Evolutionary conservation across 2,888 invertebrate species (phyloP).

Genomic region (Spodoptera littoralis): DNA sequence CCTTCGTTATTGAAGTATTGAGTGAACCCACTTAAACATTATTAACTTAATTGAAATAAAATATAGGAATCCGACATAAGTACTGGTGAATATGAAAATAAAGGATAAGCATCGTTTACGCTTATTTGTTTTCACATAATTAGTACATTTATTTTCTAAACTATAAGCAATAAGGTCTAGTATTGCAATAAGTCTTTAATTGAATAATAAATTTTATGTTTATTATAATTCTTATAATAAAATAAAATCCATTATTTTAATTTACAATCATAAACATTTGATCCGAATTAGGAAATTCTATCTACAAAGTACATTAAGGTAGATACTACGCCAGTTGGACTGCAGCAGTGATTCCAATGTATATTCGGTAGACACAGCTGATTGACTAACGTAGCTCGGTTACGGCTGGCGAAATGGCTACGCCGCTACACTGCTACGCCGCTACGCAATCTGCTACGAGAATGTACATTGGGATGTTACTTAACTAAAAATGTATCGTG

Average conservation of each 20-base stretch:
- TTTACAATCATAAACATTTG: slow-evolving; percentile 3
- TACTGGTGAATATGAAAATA: no score
- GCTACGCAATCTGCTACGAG: slow-evolving; percentile 50
- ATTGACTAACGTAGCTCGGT: slow-evolving; percentile 48
- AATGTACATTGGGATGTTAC: slow-evolving; percentile 23
- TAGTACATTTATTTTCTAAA: no score
- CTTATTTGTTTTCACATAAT: not conserved
- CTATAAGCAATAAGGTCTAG: no score
- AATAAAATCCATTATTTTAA: no score
- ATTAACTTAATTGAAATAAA: slow-evolving; percentile 2
- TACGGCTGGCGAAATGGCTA: slow-evolving; percentile 41
- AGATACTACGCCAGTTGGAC: slow-evolving; percentile 18
- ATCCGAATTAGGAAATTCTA: slow-evolving; percentile 3
- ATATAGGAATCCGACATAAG: not conserved
- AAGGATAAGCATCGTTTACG: no score
- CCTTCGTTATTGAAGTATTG: not conserved
- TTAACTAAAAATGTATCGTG: slow-evolving; percentile 9
- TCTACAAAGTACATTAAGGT: slow-evolving; percentile 27
- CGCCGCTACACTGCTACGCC: slow-evolving; percentile 45
- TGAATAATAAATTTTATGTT: no score
- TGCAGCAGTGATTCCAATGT: slow-evolving; percentile 39
- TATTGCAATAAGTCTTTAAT: no score
- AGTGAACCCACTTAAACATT: not conserved
- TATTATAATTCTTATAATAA: no score
- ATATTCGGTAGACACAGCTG: slow-evolving; percentile 47